Conservation (phyloP, 2,113 vertebrate genomes). For the Pomatorhinus ruficollis region DNA sequence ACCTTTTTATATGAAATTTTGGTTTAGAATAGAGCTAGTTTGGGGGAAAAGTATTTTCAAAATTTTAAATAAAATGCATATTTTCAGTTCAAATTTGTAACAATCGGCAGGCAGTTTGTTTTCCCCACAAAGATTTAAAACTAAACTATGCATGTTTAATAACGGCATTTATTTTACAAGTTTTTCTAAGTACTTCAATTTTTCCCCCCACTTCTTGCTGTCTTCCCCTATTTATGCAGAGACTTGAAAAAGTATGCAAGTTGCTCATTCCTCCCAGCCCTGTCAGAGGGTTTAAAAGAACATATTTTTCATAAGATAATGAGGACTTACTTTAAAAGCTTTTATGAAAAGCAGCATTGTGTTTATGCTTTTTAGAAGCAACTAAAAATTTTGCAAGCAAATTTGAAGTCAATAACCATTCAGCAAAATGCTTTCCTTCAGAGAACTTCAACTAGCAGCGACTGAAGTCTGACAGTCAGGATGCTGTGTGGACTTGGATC, state of each 20-base stretch:
- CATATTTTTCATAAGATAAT: background rate
- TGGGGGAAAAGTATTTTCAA: background rate
- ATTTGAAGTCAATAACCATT: background rate
- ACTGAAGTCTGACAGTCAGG: background rate
- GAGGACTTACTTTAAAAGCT: conserved; percentile 2
- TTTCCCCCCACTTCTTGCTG: background rate
- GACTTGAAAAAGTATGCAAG: background rate
- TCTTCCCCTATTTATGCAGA: background rate
- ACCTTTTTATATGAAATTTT: background rate
- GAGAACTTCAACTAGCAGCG: background rate
- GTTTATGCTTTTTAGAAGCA: background rate
- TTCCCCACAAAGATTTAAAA: background rate
- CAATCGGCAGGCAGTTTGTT: background rate
- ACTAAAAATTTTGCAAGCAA: background rate
- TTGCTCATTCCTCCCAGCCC: background rate
- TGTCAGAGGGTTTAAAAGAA: background rate
- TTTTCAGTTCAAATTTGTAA: background rate
- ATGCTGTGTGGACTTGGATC: background rate
- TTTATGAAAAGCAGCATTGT: background rate
- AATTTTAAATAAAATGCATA: background rate
- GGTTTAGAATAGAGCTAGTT: background rate
- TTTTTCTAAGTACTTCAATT: background rate
- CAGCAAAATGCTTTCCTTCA: background rate
- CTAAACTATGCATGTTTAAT: background rate
- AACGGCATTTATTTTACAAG: background rate